Conservation (phyloP, 2,113 vertebrate genomes). For the Calyptommatus sinebrachiatus region DNA sequence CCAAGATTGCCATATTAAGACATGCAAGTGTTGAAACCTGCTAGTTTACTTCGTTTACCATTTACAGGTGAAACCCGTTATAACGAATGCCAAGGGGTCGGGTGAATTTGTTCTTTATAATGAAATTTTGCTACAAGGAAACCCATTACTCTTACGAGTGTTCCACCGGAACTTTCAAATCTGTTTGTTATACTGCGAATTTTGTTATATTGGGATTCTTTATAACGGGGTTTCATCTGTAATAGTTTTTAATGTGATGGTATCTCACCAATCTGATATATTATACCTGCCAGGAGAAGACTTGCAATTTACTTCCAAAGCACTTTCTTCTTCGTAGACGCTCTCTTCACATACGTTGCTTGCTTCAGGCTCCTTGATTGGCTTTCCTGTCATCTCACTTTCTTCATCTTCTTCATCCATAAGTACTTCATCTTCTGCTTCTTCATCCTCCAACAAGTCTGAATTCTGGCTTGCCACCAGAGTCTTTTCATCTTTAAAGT, state of each 20-base stretch:
- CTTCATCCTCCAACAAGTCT: slow-evolving; percentile 88
- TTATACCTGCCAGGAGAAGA: slow-evolving; percentile 84
- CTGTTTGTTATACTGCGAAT: no score
- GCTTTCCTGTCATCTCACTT: slow-evolving; percentile 74
- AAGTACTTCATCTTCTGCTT: slow-evolving; percentile 86
- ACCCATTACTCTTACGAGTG: no score
- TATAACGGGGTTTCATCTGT: no score
- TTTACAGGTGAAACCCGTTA: no score
- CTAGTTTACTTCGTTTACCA: not conserved
- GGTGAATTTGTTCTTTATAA: no score
- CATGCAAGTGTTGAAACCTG: not conserved
- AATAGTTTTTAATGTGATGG: no score
- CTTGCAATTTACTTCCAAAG: slow-evolving; percentile 87
- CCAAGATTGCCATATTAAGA: not conserved
- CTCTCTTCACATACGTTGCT: slow-evolving; percentile 79
- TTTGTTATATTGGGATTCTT: no score
- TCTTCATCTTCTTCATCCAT: slow-evolving; percentile 89
- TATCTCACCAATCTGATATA: no score
- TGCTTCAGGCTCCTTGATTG: slow-evolving; percentile 69
- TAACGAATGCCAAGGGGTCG: no score
- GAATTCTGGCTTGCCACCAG: slow-evolving; percentile 80
- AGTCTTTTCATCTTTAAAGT: slow-evolving; percentile 88
- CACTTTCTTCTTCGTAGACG: slow-evolving; percentile 80
- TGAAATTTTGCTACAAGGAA: no score
- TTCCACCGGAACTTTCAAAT: no score